Percentiles rank a stretch among this genome's conserved stretches.
Conservation (phyloP, 2,113 vertebrate species). For the Ciconia boyciana region DNA sequence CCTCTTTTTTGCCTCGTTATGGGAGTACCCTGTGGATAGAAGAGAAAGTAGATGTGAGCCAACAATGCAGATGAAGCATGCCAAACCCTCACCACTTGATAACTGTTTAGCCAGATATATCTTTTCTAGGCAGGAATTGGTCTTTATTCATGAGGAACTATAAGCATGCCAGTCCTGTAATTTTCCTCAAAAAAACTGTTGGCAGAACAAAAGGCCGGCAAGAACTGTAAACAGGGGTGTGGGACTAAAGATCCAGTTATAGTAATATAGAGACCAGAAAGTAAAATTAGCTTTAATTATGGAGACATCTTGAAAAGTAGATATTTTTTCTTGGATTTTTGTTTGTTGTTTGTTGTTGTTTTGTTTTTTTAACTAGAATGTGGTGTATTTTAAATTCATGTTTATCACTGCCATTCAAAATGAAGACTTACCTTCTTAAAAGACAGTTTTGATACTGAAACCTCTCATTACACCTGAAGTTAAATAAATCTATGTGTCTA, state of each 20-base stretch:
- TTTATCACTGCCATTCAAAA: neutral
- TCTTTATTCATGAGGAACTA: slow-evolving; percentile 4
- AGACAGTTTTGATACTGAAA: neutral
- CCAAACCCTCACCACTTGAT: neutral
- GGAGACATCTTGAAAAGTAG: neutral
- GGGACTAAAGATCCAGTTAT: neutral
- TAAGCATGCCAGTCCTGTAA: neutral
- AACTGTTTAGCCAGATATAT: neutral
- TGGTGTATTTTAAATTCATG: neutral
- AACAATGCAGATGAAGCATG: neutral
- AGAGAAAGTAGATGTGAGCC: neutral
- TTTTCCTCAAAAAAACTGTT: slow-evolving; percentile 19
- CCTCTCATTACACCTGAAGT: neutral
- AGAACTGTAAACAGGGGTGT: neutral
- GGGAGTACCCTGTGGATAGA: neutral
- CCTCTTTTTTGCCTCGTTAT: neutral
- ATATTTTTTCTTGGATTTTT: neutral
- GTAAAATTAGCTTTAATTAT: slow-evolving; percentile 21
- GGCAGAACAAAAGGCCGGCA: slow-evolving; percentile 4
- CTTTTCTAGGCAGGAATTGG: neutral
- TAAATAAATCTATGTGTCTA: neutral
- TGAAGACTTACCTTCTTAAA: neutral
- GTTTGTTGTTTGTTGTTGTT: neutral
- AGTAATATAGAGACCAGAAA: neutral
- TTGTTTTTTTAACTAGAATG: neutral